phyloP scores from a whole-genome alignment of 2,888 invertebrate species.

The Aphidius colemani region DNA sequence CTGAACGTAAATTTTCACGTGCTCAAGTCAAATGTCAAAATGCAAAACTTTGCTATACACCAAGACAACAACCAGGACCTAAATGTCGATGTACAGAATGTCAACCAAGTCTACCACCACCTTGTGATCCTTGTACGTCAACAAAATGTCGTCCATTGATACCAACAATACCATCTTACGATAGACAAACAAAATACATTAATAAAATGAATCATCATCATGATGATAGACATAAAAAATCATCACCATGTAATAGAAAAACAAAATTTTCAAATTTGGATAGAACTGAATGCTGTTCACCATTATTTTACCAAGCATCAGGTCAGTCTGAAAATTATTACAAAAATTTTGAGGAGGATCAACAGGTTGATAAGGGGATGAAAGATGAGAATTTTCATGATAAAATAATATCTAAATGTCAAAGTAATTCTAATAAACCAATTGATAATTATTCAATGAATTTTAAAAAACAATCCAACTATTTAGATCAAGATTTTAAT shows the following conservation, averaged over 20 bases:
- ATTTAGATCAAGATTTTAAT: conserved; percentile 12
- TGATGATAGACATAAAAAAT: background rate
- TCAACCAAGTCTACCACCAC: conserved; percentile 37
- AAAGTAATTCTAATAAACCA: too few relatives aligned
- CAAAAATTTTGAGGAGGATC: too few relatives aligned
- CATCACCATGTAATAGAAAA: background rate
- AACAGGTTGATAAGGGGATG: too few relatives aligned
- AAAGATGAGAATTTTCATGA: too few relatives aligned
- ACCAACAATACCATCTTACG: conserved; percentile 29
- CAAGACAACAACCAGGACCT: conserved; percentile 36
- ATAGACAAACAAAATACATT: conserved; percentile 26
- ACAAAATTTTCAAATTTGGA: background rate
- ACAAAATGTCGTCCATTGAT: conserved; percentile 33
- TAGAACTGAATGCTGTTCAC: conserved; percentile 9
- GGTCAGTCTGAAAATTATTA: conserved; percentile 30
- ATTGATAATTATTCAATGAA: too few relatives aligned
- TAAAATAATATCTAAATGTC: too few relatives aligned
- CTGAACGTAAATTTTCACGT: conserved; percentile 43
- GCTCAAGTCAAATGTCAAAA: conserved; percentile 40
- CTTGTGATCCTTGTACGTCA: conserved; percentile 40
- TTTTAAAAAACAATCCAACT: background rate
- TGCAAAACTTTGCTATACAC: conserved; percentile 38
- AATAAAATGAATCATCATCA: conserved; percentile 4
- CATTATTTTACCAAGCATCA: conserved; percentile 28
- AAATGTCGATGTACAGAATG: conserved; percentile 40